These are phyloP conservation scores for Pantherophis alleghaniensis DNA, from an alignment of 2,797 vertebrate genomes.

Conservation along the genomic window DNA sequence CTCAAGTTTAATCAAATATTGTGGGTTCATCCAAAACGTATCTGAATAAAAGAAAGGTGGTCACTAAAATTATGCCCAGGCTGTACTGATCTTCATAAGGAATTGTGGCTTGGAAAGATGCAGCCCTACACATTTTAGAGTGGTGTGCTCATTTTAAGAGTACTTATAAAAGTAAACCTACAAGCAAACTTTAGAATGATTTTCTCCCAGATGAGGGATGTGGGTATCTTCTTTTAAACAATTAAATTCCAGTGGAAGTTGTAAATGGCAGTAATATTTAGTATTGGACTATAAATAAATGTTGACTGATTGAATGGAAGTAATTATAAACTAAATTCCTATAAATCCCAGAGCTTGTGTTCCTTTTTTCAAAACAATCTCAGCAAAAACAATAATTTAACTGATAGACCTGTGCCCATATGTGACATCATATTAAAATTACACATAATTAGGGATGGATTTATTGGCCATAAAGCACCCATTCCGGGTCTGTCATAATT, in stretches of 20 bases:
- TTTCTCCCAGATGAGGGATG: background rate
- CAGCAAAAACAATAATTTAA: background rate
- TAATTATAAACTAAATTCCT: background rate
- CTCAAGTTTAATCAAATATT: conserved; percentile 81
- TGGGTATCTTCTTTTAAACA: background rate
- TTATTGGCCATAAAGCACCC: background rate
- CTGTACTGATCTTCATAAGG: accelerated
- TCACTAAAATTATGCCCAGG: conserved; percentile 23
- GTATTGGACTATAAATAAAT: background rate
- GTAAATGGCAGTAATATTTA: background rate
- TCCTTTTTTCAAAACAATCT: background rate
- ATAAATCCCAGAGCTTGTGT: background rate
- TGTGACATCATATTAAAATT: background rate
- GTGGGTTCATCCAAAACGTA: conserved; percentile 84
- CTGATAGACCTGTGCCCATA: background rate
- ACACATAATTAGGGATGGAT: background rate
- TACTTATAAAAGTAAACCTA: background rate
- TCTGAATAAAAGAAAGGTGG: conserved; percentile 60
- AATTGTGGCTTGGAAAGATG: background rate
- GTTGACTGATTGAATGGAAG: background rate
- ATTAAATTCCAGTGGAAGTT: background rate
- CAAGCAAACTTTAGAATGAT: background rate
- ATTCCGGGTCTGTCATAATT: background rate
- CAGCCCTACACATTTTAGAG: background rate
- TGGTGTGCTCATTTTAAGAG: background rate